Conservation (phyloP, 2,888 invertebrate genomes). For the Coleophora deauratella region DNA sequence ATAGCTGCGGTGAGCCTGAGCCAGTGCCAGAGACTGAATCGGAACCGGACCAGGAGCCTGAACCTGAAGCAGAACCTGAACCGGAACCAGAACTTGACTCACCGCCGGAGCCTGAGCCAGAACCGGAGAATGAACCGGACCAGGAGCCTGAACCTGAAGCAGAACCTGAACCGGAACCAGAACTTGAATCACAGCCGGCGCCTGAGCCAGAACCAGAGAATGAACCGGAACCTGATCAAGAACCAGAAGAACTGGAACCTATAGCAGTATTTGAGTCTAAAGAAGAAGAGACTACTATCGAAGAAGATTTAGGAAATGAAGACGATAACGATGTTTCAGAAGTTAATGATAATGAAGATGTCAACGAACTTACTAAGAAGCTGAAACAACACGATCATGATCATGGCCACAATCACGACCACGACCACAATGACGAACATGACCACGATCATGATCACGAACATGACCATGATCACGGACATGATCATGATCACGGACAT, state of each 20-base stretch:
- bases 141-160: slow-evolving; percentile 41
- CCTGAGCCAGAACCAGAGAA: slow-evolving; percentile 34
- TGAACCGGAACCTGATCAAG: slow-evolving; percentile 30
- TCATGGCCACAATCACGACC: slow-evolving; percentile 5
- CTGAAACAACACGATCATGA: not conserved
- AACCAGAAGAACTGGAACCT: slow-evolving; percentile 12
- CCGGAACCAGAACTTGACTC: slow-evolving; percentile 41
- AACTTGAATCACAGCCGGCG: slow-evolving; percentile 46
- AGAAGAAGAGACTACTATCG: slow-evolving; percentile 11
- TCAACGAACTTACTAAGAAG: not conserved
- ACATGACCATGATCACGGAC: no score
- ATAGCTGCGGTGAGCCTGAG: slow-evolving; percentile 25
- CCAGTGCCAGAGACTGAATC: slow-evolving; percentile 36
- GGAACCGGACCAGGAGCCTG: slow-evolving; percentile 42
- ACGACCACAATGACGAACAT: no score
- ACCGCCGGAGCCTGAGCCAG: slow-evolving; percentile 33
- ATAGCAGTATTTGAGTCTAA: slow-evolving; percentile 35
- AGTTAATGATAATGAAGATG: slow-evolving; percentile 3
- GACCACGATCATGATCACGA: no score
- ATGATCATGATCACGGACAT: no score
- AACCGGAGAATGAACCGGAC: slow-evolving; percentile 46
- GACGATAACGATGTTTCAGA: slow-evolving; percentile 10
- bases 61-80: slow-evolving; percentile 38
- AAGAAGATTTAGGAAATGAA: slow-evolving; percentile 10
- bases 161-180: slow-evolving; percentile 27